Evolutionary conservation across 2,113 vertebrate species (phyloP).

Genomic region (Oxyura jamaicensis): DNA sequence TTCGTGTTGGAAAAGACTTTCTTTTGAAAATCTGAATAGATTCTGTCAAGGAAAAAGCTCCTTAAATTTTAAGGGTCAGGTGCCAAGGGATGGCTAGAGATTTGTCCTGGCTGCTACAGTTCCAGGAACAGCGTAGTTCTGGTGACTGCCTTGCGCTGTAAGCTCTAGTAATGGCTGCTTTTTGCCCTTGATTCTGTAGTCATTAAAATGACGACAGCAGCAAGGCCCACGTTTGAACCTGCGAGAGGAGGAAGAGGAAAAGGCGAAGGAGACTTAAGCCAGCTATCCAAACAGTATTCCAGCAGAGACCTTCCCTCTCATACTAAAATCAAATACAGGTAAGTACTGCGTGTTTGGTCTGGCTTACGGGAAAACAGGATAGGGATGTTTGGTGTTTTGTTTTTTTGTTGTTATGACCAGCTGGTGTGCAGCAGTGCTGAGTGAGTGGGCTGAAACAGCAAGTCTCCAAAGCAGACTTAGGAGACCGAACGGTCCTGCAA

Average conservation of each 20-base stretch:
- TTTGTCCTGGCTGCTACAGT: background rate
- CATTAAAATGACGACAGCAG: conserved; percentile 94
- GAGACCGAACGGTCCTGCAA: background rate
- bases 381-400: background rate
- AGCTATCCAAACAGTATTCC: conserved; percentile 95
- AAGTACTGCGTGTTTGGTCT: background rate
- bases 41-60: background rate
- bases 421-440: background rate
- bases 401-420: background rate
- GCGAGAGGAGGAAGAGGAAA: conserved; percentile 96
- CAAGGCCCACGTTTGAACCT: conserved; percentile 96
- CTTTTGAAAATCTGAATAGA: background rate
- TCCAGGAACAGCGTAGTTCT: background rate
- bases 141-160: background rate
- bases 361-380: background rate
- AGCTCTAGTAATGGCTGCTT: background rate
- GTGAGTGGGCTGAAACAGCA: background rate
- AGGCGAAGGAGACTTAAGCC: conserved; percentile 96
- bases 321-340: conserved; percentile 98
- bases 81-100: background rate
- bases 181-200: background rate
- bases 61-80: background rate
- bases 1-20: background rate
- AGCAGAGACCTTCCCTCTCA: conserved; percentile 97
- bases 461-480: background rate